phyloP scores from a whole-genome alignment of 2,113 vertebrate species.

The Rhodinocichla rosea region DNA sequence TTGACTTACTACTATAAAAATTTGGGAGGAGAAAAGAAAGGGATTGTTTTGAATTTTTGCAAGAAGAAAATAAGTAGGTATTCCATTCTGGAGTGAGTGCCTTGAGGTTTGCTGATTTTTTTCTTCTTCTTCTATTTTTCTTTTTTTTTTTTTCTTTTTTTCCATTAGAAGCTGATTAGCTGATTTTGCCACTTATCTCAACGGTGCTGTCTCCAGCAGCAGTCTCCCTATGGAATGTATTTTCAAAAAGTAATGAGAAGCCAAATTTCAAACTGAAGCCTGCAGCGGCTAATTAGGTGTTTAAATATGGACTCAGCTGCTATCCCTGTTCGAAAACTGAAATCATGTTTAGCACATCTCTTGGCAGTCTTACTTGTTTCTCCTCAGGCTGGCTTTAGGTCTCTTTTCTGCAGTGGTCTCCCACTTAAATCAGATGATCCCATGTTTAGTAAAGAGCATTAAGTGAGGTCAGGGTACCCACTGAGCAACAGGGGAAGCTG shows the following conservation, averaged over 20 bases:
- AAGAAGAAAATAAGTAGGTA: background rate
- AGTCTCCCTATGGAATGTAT: background rate
- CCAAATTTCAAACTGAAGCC: background rate
- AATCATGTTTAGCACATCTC: background rate
- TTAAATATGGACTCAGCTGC: background rate
- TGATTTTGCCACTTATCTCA: background rate
- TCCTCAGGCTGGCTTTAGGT: background rate
- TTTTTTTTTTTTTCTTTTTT: rapidly evolving
- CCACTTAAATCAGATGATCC: background rate
- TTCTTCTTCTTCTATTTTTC: background rate
- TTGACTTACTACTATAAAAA: background rate
- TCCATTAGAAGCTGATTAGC: background rate
- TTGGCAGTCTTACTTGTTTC: background rate
- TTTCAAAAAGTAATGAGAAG: background rate
- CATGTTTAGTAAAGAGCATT: background rate
- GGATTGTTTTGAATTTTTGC: background rate
- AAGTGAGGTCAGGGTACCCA: background rate
- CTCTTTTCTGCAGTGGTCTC: background rate
- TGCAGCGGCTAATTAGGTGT: background rate
- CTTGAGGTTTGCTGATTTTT: background rate
- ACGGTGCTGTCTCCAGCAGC: background rate
- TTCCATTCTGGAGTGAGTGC: background rate
- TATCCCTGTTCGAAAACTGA: background rate
- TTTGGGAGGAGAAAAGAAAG: background rate
- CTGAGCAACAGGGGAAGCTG: background rate